Conservation (phyloP, 1,140 invertebrate species). For the Formica selysi region DNA sequence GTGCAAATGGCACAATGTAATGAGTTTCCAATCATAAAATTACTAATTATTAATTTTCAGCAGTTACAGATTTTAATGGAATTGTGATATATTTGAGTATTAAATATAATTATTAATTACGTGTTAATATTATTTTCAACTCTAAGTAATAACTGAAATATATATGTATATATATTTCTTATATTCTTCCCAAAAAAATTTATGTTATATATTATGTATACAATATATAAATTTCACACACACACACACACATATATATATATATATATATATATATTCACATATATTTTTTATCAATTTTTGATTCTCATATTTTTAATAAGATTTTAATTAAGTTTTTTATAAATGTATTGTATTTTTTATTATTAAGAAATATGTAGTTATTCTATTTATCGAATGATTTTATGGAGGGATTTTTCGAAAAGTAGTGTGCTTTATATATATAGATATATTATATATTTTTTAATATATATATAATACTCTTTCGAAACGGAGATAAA, state of each 20-base stretch:
- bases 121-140: conserved; percentile 14
- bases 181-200: neutral
- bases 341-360: neutral
- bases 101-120: conserved; percentile 35
- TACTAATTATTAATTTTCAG: conserved; percentile 30
- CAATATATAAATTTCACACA: neutral
- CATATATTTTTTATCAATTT: neutral
- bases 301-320: neutral
- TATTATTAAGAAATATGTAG: neutral
- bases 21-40: conserved; percentile 26
- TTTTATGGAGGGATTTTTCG: too few species aligned
- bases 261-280: too few species aligned
- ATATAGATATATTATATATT: too few species aligned
- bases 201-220: neutral
- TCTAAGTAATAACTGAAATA: conserved; percentile 16
- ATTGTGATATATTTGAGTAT: conserved; percentile 35
- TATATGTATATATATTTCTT: neutral
- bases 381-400: neutral
- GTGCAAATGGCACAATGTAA: neutral
- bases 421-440: too few species aligned
- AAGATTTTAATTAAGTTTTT: neutral
- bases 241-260: neutral
- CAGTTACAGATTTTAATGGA: conserved; percentile 28
- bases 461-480: neutral
- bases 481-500: conserved; percentile 8